Conservation (phyloP, 2,888 invertebrate genomes). For the Noctua janthe region DNA sequence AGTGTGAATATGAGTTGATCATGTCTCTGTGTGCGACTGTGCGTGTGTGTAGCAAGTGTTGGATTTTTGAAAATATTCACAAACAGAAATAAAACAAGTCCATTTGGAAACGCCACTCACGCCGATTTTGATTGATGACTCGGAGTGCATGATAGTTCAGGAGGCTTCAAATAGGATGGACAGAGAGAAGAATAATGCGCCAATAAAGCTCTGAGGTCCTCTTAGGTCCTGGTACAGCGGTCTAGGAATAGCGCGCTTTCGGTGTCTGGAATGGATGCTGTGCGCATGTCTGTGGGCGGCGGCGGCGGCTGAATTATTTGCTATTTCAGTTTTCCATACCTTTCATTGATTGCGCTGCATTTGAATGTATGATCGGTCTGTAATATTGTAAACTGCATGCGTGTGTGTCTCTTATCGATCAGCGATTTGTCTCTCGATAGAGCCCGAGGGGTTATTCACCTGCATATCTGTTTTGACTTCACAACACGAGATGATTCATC, state of each 20-base stretch:
- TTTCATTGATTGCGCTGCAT: slow-evolving; percentile 22
- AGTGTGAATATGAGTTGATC: background rate
- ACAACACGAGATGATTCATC: background rate
- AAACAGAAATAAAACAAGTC: slow-evolving; percentile 13
- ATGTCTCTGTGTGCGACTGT: background rate
- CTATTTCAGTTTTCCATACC: slow-evolving; percentile 27
- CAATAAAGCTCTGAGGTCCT: background rate
- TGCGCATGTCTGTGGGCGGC: slow-evolving; percentile 37
- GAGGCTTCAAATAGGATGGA: background rate
- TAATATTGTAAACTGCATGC: slow-evolving; percentile 7
- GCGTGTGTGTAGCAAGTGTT: background rate
- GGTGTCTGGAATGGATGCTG: slow-evolving; percentile 4
- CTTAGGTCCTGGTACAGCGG: slow-evolving; percentile 46
- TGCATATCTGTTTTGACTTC: background rate
- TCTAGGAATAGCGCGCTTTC: slow-evolving; percentile 28
- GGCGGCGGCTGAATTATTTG: slow-evolving; percentile 6
- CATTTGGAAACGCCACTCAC: background rate
- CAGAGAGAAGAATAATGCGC: background rate
- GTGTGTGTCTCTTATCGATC: slow-evolving; percentile 25
- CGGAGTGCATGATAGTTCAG: slow-evolving; percentile 22
- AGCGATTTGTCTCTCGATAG: background rate
- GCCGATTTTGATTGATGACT: slow-evolving; percentile 41
- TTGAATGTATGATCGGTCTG: slow-evolving; percentile 1
- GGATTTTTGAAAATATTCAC: slow-evolving; percentile 25
- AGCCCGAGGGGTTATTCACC: background rate